Base-by-base conservation (phyloP, 1,140 invertebrate genomes). In the Leptinotarsa lineolata region DNA sequence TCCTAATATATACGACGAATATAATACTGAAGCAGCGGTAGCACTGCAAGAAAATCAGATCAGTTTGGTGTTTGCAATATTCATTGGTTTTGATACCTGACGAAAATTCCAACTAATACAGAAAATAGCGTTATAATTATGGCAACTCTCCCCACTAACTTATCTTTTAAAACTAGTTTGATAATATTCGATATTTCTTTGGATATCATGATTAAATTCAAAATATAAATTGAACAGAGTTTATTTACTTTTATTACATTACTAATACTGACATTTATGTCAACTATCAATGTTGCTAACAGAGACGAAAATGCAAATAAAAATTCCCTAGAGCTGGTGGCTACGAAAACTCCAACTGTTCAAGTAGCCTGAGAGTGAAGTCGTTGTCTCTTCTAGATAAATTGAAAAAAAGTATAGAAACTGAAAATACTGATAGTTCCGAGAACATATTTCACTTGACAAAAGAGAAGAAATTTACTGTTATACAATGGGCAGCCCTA, bases 1-100 rank as follows among this genome's bases (percentile, higher is more conserved):
- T 13, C 79, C 79, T 12, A 76, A 70, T 21, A 78, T 60, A 68
- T 81, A 81, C 15, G 71, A 76, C 21, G 54, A 70, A 61, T 76
- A 75, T 45, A 80, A 59, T 39, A 76, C 15, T 12, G 76, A 4
- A 21, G 76, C 76, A 58, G 74, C 72, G 18, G 74, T 3, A 16
- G 30, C 39, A 54, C 76, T 77, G 46, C 65, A 77, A 75, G 15
- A 54, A n/a, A 54, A 18, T 18, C 30, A 39, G 30, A 39, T 39
- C 30, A 39, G 59, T 18, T 60, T 60, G 59, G 1, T 21, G 12
- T 21, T 60, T 21, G 59, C 59, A 13, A 60, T 60, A 21, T 12
- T 69, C 45, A n/a, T 46, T 69, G 5, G 44, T 22, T 58, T 58
- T 69, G 21, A 60, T 61, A 61, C 64, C 65, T 39, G 18, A 67